These are phyloP conservation scores for Bovichtus variegatus DNA, from an alignment of 2,797 vertebrate species.

Conservation along the genomic window DNA sequence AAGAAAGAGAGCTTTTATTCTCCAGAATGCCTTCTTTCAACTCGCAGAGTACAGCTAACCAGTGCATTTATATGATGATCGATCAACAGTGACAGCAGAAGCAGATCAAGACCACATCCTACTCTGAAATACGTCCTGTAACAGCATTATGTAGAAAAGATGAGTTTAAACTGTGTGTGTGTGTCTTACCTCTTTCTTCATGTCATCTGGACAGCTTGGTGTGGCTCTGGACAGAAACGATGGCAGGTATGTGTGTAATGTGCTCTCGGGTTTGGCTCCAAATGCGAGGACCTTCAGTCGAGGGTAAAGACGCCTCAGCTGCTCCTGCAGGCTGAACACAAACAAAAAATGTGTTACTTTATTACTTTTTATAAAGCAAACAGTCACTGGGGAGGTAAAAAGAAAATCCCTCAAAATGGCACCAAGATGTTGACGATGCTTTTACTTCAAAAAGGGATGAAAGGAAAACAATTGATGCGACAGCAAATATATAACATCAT, in stretches of 20 bases:
- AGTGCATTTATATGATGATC: neutral
- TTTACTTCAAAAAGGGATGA: too few species aligned
- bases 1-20: neutral
- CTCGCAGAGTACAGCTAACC: neutral
- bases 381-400: neutral
- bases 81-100: neutral
- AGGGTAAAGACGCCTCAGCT: slow-evolving; percentile 92
- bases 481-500: neutral
- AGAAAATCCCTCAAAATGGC: too few species aligned
- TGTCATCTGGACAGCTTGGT: slow-evolving; percentile 87
- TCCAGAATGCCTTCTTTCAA: neutral
- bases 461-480: neutral
- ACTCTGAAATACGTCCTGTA: neutral
- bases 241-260: slow-evolving; percentile 93
- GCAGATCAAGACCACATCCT: neutral
- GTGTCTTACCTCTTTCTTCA: slow-evolving; percentile 92
- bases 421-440: neutral
- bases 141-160: too few species aligned
- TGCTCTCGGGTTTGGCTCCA: slow-evolving; percentile 91
- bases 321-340: slow-evolving; percentile 91
- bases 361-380: neutral
- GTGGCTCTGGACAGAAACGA: slow-evolving; percentile 96
- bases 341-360: neutral
- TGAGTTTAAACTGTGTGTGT: neutral
- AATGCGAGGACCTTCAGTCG: slow-evolving; percentile 93